These are phyloP conservation scores for Acronicta aceris DNA, from an alignment of 2,888 invertebrate genomes.

Conservation along the genomic window DNA sequence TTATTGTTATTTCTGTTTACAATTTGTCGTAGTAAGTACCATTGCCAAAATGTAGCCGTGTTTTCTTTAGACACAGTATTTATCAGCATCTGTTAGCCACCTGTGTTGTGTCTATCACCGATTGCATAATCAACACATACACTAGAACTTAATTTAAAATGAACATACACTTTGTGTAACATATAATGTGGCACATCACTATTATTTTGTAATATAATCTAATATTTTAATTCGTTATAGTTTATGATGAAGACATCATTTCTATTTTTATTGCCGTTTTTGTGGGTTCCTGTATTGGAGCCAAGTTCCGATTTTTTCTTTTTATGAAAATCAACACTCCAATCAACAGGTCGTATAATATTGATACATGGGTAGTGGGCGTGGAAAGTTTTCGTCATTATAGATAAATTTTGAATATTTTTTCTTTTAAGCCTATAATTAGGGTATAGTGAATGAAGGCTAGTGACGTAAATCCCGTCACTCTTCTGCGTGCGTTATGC, in stretches of 20 bases:
- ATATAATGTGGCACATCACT: slow-evolving; percentile 25
- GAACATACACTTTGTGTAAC: slow-evolving; percentile 22
- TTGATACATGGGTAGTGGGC: slow-evolving; percentile 8
- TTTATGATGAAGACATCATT: slow-evolving; percentile 21
- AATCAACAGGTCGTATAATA: slow-evolving; percentile 7
- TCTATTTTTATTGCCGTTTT: slow-evolving; percentile 27
- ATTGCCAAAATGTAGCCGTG: slow-evolving; percentile 51
- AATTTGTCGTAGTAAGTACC: slow-evolving; percentile 38
- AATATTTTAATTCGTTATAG: slow-evolving; percentile 19
- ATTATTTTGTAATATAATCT: slow-evolving; percentile 12
- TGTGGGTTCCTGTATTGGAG: slow-evolving; percentile 9
- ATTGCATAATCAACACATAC: slow-evolving; percentile 37
- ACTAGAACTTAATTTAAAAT: slow-evolving; percentile 12
- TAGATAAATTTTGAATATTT: slow-evolving; percentile 13
- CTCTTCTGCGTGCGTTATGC: slow-evolving; percentile 50
- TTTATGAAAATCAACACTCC: slow-evolving; percentile 18
- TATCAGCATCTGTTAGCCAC: slow-evolving; percentile 44
- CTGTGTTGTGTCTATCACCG: slow-evolving; percentile 47
- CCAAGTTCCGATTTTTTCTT: slow-evolving; percentile 32
- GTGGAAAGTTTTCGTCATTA: slow-evolving; percentile 26
- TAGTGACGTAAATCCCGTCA: slow-evolving; percentile 42
- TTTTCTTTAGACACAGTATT: slow-evolving; percentile 44
- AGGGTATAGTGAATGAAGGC: slow-evolving; percentile 8
- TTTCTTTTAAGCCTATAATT: slow-evolving; percentile 26
- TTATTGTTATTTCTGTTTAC: slow-evolving; percentile 43